Conservation (phyloP, 2,888 invertebrate species). For the Pseudoips prasinana region DNA sequence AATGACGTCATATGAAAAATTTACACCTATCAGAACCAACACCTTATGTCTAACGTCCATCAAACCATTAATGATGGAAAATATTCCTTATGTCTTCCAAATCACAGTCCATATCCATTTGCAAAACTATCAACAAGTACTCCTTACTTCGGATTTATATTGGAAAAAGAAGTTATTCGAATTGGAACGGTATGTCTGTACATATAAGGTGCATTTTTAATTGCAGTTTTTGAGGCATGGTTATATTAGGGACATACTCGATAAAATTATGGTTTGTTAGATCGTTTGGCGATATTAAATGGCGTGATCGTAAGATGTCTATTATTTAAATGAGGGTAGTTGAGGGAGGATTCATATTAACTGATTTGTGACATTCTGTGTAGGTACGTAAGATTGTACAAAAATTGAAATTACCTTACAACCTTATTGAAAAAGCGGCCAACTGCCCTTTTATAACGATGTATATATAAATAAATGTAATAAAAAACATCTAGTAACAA, state of each 20-base stretch:
- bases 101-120: no score
- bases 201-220: conserved; percentile 2
- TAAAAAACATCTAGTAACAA: no score
- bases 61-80: conserved; percentile 5
- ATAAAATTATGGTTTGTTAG: conserved; percentile 45
- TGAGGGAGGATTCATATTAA: no score
- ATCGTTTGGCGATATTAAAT: conserved; percentile 44
- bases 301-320: conserved; percentile 25
- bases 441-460: no score
- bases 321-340: conserved; percentile 39
- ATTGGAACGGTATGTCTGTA: not conserved
- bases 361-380: no score
- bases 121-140: no score
- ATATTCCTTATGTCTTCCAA: not conserved
- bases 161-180: no score
- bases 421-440: no score
- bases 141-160: no score
- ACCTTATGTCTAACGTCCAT: conserved; percentile 12
- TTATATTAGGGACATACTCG: conserved; percentile 25
- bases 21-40: conserved; percentile 43
- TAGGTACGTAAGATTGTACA: no score
- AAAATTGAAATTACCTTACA: no score
- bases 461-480: no score
- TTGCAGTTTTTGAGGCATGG: not conserved
- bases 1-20: conserved; percentile 62